Conservation (phyloP, 2,797 vertebrate genomes). For the Ctenosaura bakeri region DNA sequence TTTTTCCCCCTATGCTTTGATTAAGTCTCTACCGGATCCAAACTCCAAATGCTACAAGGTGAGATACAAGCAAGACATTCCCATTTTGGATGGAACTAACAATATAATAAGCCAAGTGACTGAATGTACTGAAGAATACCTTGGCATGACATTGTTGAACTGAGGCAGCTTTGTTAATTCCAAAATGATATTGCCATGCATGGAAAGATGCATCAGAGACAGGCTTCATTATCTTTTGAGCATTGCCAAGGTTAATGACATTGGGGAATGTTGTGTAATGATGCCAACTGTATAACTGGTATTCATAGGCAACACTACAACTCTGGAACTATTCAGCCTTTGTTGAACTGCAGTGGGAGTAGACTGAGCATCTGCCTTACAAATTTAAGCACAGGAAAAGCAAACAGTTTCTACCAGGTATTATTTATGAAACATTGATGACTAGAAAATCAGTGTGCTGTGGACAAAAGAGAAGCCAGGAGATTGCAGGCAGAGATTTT, state of each 20-base stretch:
- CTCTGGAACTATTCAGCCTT: background rate
- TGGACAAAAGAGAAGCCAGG: constrained; percentile 20
- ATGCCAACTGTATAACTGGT: background rate
- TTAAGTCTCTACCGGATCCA: background rate
- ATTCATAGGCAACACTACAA: background rate
- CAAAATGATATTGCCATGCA: background rate
- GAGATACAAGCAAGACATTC: background rate
- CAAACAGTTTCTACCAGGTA: background rate
- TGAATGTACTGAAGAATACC: background rate
- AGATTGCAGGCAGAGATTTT: background rate
- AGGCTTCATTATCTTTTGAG: background rate
- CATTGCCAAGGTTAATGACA: constrained; percentile 16
- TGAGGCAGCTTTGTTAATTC: constrained; percentile 12
- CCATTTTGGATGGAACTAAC: background rate
- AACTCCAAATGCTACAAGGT: background rate
- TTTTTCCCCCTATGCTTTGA: background rate
- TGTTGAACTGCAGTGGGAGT: background rate
- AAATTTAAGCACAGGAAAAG: constrained; percentile 9
- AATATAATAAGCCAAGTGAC: background rate
- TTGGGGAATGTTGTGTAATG: background rate
- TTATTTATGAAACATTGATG: constrained; percentile 10
- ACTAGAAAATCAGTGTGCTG: constrained; percentile 2
- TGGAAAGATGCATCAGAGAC: constrained; percentile 25
- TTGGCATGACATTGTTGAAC: background rate
- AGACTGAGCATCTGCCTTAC: background rate